Conservation (phyloP, 1,140 invertebrate genomes). For the Leptonema lineaticorne region DNA sequence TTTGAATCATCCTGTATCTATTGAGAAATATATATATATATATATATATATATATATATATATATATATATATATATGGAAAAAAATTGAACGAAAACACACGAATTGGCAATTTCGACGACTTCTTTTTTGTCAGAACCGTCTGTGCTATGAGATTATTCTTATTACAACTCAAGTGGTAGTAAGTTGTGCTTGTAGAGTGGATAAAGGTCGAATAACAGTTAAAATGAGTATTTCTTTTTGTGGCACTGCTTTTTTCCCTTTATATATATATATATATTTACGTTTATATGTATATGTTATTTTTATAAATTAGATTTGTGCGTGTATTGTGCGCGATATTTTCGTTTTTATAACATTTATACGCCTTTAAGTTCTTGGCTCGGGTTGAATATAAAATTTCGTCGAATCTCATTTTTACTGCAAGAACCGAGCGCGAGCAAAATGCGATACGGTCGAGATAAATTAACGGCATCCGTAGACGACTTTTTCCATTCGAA, state of each 20-base stretch:
- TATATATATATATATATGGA: background rate
- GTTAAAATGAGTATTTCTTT: slow-evolving; percentile 8
- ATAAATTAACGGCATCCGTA: background rate
- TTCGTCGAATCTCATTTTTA: slow-evolving; percentile 9
- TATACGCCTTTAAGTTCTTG: background rate
- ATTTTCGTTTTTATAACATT: background rate
- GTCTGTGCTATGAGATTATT: slow-evolving; percentile 1
- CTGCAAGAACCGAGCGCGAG: background rate
- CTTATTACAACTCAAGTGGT: slow-evolving; percentile 1
- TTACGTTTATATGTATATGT: too few relatives aligned
- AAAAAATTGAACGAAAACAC: background rate
- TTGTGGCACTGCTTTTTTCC: background rate
- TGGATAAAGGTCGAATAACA: slow-evolving; percentile 16
- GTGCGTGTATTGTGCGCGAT: too few relatives aligned
- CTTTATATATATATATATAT: background rate
- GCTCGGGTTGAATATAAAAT: background rate
- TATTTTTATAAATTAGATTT: too few relatives aligned
- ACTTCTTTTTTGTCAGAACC: background rate
- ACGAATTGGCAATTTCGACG: background rate
- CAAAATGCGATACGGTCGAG: slow-evolving; percentile 7
- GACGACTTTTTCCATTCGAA: background rate
- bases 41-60: background rate
- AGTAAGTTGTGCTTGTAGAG: slow-evolving; percentile 5
- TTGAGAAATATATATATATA: background rate
- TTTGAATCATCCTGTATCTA: too few relatives aligned